phyloP scores from a whole-genome alignment of 2,113 vertebrate genomes.

The Pteronura brasiliensis region DNA sequence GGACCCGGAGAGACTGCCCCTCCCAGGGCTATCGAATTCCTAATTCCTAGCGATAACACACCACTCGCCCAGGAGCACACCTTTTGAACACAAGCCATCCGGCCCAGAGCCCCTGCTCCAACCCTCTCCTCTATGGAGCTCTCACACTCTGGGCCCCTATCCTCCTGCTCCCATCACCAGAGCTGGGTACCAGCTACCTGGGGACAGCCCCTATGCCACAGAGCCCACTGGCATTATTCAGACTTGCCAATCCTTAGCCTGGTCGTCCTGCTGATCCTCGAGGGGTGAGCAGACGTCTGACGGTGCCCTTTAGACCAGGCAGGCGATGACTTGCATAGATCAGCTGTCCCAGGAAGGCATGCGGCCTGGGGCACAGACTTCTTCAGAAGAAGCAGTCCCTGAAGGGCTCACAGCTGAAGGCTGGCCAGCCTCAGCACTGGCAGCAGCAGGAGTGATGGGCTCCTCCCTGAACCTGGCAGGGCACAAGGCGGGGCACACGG shows the following conservation, averaged over 20 bases:
- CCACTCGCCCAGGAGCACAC: accelerated
- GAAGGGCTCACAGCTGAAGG: neutral
- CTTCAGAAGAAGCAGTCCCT: neutral
- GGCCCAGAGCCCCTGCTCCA: neutral
- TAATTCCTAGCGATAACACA: neutral
- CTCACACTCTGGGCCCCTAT: neutral
- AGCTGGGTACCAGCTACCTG: accelerated
- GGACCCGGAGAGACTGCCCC: neutral
- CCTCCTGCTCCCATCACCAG: no score
- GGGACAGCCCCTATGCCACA: neutral
- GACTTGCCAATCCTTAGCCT: neutral
- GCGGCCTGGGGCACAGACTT: neutral
- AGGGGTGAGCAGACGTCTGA: neutral
- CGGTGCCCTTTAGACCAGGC: neutral
- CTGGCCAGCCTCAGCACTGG: no score
- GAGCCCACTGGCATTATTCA: no score
- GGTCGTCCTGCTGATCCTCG: neutral
- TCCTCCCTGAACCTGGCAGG: accelerated
- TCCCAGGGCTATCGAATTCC: neutral
- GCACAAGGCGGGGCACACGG: accelerated
- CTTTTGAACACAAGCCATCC: neutral
- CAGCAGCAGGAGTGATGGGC: no score
- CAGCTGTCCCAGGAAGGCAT: neutral
- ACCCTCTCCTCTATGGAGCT: no score
- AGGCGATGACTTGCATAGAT: neutral